Base-by-base conservation (phyloP, 2,113 vertebrate species). In the Collichthys lucidus region DNA sequence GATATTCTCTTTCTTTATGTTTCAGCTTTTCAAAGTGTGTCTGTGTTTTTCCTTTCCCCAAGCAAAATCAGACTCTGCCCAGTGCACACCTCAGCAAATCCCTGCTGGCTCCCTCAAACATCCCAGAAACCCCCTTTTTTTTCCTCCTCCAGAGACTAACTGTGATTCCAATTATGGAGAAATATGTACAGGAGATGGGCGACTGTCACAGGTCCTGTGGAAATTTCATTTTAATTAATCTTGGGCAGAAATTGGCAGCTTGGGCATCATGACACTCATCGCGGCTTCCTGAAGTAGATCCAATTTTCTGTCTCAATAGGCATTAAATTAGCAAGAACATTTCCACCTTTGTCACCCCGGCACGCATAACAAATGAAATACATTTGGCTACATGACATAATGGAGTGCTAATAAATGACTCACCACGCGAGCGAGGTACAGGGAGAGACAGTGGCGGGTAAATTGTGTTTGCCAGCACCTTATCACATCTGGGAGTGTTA, bases 161-260 rank as follows among this genome's bases (percentile, higher is more conserved):
- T 81, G 40, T 46, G 75, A 77, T 91, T 93, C 91, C 90, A 93
- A 94, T 94, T 94, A 93, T 83, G 78, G 85, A 87, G 91, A 93
- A 94, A 92, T 91, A 89, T 92, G 88, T 87, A 87, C 81, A 86
- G 67, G 89, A 85, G 87, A 89, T 22, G 35, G 79, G 84, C 65
- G 60, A 91, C 90, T 87, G 87, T 90, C 88, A 63, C 64, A 63
- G 78, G 77, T 90, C 88, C 89, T 80, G 56, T 76, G 79, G 85
- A 94, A 91, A 92, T 94, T 91, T 91, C n/a, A 86, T 92, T 95
- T 93, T 93, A 94, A 95, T 95, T 94, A 94, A 95, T 94, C 91
- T 93, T 78, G 78, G 87, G 84, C 76, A 92, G 89, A 83, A 91
- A 94, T 90, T 90, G 91, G 87, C 83, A 88, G 85, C 88, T 77